Percentiles rank a stretch among this genome's conserved stretches.
Evolutionary conservation across 2,797 vertebrate genomes (phyloP).

Genomic region (Pseudochirops corinnae): DNA sequence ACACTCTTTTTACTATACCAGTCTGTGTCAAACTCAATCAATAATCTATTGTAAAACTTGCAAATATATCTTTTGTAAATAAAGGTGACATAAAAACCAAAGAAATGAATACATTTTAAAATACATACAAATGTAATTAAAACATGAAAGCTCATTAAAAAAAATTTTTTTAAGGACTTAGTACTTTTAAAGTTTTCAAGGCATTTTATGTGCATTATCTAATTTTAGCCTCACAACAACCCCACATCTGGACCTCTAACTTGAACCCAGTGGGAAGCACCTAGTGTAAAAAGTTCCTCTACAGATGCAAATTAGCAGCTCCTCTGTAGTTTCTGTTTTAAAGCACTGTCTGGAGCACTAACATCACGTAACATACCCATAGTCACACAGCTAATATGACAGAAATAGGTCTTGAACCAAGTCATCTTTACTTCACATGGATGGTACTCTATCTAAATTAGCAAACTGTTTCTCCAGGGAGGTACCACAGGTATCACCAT

Average conservation of each 20-base stretch:
- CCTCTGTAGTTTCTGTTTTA: background rate
- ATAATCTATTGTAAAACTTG: background rate
- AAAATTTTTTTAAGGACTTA: background rate
- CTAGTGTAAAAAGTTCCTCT: background rate
- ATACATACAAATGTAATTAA: background rate
- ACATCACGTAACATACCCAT: background rate
- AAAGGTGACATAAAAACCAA: background rate
- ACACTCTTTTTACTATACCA: background rate
- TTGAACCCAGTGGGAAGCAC: background rate
- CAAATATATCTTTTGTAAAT: background rate
- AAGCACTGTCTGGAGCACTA: background rate
- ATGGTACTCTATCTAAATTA: background rate
- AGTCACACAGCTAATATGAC: background rate
- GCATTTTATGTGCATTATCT: slow-evolving; percentile 5
- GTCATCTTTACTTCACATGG: background rate
- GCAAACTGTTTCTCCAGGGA: background rate
- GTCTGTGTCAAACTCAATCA: background rate
- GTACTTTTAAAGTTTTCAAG: slow-evolving; percentile 48
- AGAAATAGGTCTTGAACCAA: background rate
- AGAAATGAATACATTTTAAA: background rate
- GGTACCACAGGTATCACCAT: background rate
- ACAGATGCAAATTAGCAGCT: background rate
- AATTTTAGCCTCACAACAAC: background rate
- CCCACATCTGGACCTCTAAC: background rate
- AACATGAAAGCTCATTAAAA: background rate